Evolutionary conservation across 1,140 invertebrate genomes (phyloP).

Genomic region (Eulimnadia texana): DNA sequence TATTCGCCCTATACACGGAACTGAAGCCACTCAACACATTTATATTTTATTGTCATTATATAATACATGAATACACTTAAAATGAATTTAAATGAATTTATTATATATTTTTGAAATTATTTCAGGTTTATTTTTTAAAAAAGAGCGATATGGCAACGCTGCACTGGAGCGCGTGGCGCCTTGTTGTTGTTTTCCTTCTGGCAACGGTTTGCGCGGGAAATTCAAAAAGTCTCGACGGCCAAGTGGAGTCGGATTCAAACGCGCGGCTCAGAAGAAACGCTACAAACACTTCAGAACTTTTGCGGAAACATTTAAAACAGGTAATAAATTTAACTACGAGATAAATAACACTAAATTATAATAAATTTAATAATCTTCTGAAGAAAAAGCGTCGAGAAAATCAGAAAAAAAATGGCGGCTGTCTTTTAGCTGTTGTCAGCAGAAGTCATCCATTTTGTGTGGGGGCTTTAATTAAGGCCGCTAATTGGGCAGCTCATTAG

Average conservation of each 20-base stretch:
- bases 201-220: not conserved
- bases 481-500: not conserved
- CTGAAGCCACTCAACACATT: no score
- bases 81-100: not conserved
- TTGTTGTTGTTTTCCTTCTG: not conserved
- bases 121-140: not conserved
- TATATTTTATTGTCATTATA: no score
- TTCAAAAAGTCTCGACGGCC: not conserved
- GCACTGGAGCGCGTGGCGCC: not conserved
- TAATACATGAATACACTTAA: not conserved
- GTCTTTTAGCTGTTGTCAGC: not conserved
- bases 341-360: not conserved
- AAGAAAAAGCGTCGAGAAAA: no score
- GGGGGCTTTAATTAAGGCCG: not conserved
- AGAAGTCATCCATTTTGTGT: not conserved
- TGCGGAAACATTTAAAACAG: conserved; percentile 4
- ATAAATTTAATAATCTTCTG: not conserved
- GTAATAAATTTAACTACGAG: not conserved
- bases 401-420: not conserved
- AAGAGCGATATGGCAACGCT: not conserved
- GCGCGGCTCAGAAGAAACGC: no score
- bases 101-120: not conserved
- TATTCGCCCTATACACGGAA: no score
- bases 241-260: no score
- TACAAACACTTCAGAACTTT: conserved; percentile 3